These are phyloP conservation scores for Indicator maculatus DNA, from an alignment of 2,113 vertebrate genomes.

Conservation along the genomic window DNA sequence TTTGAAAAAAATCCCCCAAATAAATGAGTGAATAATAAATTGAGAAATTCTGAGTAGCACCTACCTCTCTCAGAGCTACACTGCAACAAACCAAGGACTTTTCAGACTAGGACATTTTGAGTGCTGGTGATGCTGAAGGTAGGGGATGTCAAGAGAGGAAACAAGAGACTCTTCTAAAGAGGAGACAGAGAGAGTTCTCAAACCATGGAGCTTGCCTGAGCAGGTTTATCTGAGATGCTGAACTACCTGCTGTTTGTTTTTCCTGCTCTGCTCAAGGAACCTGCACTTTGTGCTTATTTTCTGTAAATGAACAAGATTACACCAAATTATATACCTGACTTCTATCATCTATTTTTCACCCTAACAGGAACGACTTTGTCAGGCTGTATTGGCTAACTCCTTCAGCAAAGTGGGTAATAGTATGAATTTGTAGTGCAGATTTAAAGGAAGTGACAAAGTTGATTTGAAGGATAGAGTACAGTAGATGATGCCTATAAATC, in stretches of 20 bases:
- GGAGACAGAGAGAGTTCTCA: neutral
- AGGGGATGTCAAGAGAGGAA: neutral
- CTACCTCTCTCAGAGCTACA: neutral
- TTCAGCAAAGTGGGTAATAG: constrained; percentile 34
- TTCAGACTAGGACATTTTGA: neutral
- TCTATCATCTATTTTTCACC: constrained; percentile 8
- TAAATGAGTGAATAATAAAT: neutral
- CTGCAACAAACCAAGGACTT: neutral
- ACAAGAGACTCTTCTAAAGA: neutral
- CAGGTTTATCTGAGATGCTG: neutral
- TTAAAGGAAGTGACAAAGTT: neutral
- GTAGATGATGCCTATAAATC: neutral
- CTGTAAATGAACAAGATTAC: constrained; percentile 47
- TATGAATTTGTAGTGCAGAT: constrained; percentile 29
- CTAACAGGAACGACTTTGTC: neutral
- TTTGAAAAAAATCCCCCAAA: neutral
- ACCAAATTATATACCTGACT: constrained; percentile 34
- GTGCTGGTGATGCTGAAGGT: neutral
- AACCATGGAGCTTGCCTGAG: neutral
- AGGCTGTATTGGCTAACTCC: neutral
- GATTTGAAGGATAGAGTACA: neutral
- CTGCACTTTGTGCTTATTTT: constrained; percentile 36
- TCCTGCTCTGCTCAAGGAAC: neutral
- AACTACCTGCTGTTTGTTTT: constrained; percentile 38
- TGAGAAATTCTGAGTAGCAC: neutral